Percentiles rank a stretch among this genome's conserved stretches.
Conservation (phyloP, 1,140 invertebrate genomes). For the Stenopsyche tienmushanensis region DNA sequence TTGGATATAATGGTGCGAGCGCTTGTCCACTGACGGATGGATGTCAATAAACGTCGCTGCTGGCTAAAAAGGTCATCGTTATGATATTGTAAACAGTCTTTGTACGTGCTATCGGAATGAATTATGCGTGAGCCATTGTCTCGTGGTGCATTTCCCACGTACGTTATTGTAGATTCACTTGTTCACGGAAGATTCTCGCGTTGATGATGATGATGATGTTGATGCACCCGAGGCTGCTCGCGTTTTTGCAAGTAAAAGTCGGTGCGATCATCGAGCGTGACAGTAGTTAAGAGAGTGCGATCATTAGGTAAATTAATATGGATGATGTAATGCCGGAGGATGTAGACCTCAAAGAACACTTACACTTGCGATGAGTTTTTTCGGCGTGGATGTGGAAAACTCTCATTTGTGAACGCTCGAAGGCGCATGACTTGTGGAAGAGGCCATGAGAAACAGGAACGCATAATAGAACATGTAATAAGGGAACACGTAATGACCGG, state of each 20-base stretch:
- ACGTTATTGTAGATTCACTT: background rate
- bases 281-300: background rate
- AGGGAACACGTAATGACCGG: no score
- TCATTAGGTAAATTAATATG: slow-evolving; percentile 5
- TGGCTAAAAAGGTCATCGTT: background rate
- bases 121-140: slow-evolving; percentile 4
- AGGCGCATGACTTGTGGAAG: no score
- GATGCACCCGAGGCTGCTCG: background rate
- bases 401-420: no score
- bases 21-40: background rate
- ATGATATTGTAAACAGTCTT: background rate
- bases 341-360: no score
- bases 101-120: background rate
- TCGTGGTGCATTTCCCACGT: background rate
- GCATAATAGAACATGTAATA: no score
- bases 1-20: background rate
- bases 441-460: no score
- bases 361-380: background rate
- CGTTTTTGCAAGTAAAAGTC: slow-evolving; percentile 8
- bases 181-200: no score
- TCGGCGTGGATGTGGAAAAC: no score
- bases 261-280: background rate
- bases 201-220: slow-evolving; percentile 2
- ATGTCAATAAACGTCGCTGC: background rate
- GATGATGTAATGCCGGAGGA: background rate